These are phyloP conservation scores for Daphoenositta chrysoptera DNA, from an alignment of 2,113 vertebrate species.

Conservation along the genomic window DNA sequence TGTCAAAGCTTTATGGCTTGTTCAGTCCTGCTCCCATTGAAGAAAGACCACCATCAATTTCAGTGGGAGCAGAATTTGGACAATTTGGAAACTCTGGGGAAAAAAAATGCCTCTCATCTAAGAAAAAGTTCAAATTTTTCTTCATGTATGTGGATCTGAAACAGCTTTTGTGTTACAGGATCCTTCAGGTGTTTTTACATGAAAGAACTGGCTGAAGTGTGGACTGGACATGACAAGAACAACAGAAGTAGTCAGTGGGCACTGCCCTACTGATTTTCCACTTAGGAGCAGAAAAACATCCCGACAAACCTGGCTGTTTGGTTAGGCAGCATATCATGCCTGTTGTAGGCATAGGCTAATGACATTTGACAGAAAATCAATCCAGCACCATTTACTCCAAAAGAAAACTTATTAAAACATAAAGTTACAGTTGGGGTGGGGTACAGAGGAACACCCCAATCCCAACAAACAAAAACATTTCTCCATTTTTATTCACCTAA, in stretches of 20 bases:
- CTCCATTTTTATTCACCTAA: background rate
- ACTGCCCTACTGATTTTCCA: background rate
- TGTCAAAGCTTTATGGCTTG: background rate
- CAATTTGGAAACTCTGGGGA: background rate
- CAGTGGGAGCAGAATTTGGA: background rate
- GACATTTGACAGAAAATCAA: background rate
- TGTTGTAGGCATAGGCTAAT: background rate
- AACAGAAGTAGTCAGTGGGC: background rate
- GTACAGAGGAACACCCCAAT: background rate
- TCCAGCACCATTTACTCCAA: background rate
- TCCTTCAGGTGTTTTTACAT: background rate
- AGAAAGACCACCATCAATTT: background rate
- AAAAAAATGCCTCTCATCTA: background rate
- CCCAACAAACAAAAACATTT: background rate
- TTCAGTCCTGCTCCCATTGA: background rate
- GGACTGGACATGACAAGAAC: background rate
- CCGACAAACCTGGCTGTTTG: background rate
- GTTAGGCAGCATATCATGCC: background rate
- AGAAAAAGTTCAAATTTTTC: background rate
- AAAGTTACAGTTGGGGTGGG: background rate
- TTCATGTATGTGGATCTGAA: background rate
- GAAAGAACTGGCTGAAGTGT: background rate
- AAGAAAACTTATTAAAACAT: background rate
- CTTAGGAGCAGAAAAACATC: background rate
- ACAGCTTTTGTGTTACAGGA: background rate